Evolutionary conservation across 1,140 invertebrate genomes (phyloP).

Genomic region (Drosophila auraria): DNA sequence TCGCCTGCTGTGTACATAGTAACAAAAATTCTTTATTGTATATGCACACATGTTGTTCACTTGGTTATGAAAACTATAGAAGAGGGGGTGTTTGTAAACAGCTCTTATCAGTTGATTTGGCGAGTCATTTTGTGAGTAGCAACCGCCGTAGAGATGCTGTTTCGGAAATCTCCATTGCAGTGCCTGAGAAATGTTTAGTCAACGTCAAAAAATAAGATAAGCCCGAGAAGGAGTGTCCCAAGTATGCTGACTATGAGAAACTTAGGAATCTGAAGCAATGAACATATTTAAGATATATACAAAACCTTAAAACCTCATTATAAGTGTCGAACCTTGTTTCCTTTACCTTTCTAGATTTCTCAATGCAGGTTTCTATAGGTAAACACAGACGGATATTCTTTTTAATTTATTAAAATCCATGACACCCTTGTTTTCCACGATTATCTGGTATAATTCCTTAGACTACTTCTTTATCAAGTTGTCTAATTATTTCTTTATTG

Average conservation of each 20-base stretch:
- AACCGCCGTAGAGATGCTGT: conserved; percentile 1
- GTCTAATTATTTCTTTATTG: not conserved
- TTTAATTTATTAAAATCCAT: not conserved
- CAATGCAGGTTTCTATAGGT: not conserved
- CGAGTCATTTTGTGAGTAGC: conserved; percentile 38
- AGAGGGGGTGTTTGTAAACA: conserved; percentile 11
- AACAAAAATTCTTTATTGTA: conserved; percentile 48
- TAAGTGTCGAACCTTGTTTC: too few species aligned
- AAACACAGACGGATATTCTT: not conserved
- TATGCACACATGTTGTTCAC: conserved; percentile 38
- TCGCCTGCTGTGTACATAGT: conserved; percentile 28
- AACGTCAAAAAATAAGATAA: conserved; percentile 36
- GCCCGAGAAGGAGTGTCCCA: too few species aligned
- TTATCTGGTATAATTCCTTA: conserved; percentile 2
- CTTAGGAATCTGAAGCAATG: too few species aligned
- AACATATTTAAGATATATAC: not conserved
- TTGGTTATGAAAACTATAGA: conserved; percentile 21
- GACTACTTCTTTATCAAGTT: not conserved
- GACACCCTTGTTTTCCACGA: not conserved
- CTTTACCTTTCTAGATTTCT: too few species aligned
- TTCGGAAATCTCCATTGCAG: conserved; percentile 9
- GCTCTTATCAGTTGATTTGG: conserved; percentile 50
- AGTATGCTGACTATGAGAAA: too few species aligned
- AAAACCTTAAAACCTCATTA: too few species aligned
- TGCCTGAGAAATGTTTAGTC: conserved; percentile 28